Evolutionary conservation across 2,113 vertebrate genomes (phyloP).

Genomic region (Cyprinodon tularosa): DNA sequence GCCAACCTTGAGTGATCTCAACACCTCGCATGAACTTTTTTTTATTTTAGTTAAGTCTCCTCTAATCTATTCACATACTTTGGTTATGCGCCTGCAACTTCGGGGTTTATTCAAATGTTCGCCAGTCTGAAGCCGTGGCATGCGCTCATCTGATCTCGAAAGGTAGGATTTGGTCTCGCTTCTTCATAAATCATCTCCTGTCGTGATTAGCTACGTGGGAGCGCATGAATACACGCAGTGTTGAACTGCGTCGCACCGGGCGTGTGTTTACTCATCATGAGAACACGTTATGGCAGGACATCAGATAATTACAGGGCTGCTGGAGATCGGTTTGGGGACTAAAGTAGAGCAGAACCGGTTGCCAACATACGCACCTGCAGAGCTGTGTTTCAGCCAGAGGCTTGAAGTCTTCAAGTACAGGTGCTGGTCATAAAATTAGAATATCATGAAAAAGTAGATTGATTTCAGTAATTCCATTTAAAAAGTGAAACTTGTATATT

Average conservation of each 20-base stretch:
- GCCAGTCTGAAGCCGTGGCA: conserved; percentile 35
- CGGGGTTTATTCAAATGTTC: conserved; percentile 27
- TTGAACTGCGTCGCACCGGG: conserved; percentile 43
- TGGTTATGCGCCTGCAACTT: conserved; percentile 1
- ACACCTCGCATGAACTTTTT: conserved; percentile 23
- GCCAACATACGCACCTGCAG: conserved; percentile 78
- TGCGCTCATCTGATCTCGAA: conserved; percentile 18
- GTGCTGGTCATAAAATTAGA: too few species aligned
- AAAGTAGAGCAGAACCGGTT: conserved; percentile 64
- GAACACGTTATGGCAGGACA: conserved; percentile 80
- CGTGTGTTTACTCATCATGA: conserved; percentile 55
- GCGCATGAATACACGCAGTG: conserved; percentile 41
- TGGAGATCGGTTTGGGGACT: conserved; percentile 59
- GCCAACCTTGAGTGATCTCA: conserved; percentile 7
- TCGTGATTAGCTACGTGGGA: conserved; percentile 58
- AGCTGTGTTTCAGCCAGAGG: conserved; percentile 67
- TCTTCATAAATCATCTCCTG: conserved; percentile 58
- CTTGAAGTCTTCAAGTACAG: conserved; percentile 65
- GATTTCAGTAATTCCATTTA: too few species aligned
- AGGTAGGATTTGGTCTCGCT: conserved; percentile 47
- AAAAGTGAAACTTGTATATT: too few species aligned
- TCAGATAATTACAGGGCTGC: conserved; percentile 77
- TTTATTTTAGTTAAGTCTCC: conserved; percentile 29
- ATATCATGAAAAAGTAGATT: too few species aligned
- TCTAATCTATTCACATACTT: background rate